phyloP scores from a whole-genome alignment of 2,888 invertebrate species.

The Yponomeuta cagnagella region DNA sequence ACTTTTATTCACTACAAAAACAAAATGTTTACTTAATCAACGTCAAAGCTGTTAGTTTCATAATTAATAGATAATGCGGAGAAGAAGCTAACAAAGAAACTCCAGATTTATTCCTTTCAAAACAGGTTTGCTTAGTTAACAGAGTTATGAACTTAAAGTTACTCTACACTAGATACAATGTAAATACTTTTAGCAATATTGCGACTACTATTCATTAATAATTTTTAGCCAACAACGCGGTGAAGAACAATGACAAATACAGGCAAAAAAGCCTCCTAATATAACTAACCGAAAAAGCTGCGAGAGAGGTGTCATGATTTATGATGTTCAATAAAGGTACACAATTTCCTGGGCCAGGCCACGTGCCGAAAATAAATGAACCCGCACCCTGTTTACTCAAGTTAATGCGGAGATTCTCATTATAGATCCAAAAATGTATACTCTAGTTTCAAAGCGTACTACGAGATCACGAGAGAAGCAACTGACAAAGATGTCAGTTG shows the following conservation, averaged over 20 bases:
- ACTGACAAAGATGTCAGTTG: too few species aligned
- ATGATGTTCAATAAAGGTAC: constrained; percentile 48
- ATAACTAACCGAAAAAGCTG: not conserved
- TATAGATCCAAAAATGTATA: constrained; percentile 47
- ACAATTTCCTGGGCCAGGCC: constrained; percentile 39
- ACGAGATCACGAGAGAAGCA: not conserved
- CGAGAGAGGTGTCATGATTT: constrained; percentile 37
- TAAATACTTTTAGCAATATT: too few species aligned
- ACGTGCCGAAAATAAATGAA: constrained; percentile 39
- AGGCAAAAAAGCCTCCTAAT: not conserved
- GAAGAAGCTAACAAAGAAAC: too few species aligned
- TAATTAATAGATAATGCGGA: too few species aligned
- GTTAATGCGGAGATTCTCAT: constrained; percentile 59
- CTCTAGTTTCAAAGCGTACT: not conserved
- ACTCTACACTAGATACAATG: too few species aligned
- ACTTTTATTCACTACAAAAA: too few species aligned
- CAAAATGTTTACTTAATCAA: too few species aligned
- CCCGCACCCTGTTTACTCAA: constrained; percentile 48
- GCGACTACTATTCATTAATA: not conserved
- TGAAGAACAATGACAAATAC: not conserved
- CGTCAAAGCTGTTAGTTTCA: too few species aligned
- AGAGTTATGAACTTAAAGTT: too few species aligned
- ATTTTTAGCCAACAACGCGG: not conserved
- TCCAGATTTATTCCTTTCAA: too few species aligned
- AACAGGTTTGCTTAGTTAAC: too few species aligned